Evolutionary conservation across 2,797 vertebrate genomes (phyloP).

Genomic region (Anguilla obscura): DNA sequence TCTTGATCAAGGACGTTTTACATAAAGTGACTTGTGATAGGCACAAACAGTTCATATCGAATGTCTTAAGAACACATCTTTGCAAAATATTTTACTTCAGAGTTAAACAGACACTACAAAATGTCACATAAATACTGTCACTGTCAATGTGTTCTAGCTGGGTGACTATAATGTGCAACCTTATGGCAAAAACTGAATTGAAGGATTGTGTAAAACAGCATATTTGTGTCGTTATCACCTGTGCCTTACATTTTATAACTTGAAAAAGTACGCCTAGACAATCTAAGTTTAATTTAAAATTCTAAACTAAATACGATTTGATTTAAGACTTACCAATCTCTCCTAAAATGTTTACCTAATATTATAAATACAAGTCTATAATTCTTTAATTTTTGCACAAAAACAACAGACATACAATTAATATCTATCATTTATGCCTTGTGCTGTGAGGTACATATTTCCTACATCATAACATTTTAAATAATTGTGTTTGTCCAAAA

Average conservation of each 20-base stretch:
- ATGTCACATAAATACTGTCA: slow-evolving; percentile 49
- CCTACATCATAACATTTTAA: background rate
- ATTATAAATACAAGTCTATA: slow-evolving; percentile 17
- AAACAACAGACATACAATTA: slow-evolving; percentile 19
- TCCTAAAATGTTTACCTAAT: background rate
- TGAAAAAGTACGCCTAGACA: background rate
- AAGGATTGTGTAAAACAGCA: slow-evolving; percentile 7
- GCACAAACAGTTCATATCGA: slow-evolving; percentile 41
- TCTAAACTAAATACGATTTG: slow-evolving; percentile 13
- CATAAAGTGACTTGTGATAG: slow-evolving; percentile 47
- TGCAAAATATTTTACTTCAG: slow-evolving; percentile 26
- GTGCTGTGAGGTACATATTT: slow-evolving; percentile 11
- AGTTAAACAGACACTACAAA: slow-evolving; percentile 42
- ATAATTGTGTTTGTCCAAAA: slow-evolving; percentile 16
- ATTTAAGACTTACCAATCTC: background rate
- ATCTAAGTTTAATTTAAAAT: background rate
- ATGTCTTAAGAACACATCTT: background rate
- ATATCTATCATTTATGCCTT: slow-evolving; percentile 14
- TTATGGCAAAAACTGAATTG: slow-evolving; percentile 13
- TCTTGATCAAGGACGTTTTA: slow-evolving; percentile 36
- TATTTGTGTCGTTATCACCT: slow-evolving; percentile 1
- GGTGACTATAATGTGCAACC: background rate
- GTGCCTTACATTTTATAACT: slow-evolving; percentile 4
- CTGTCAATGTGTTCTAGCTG: background rate
- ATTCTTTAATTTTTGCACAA: slow-evolving; percentile 26